Base-by-base conservation (phyloP, 2,797 vertebrate genomes). In the Premnoplex brunnescens region DNA sequence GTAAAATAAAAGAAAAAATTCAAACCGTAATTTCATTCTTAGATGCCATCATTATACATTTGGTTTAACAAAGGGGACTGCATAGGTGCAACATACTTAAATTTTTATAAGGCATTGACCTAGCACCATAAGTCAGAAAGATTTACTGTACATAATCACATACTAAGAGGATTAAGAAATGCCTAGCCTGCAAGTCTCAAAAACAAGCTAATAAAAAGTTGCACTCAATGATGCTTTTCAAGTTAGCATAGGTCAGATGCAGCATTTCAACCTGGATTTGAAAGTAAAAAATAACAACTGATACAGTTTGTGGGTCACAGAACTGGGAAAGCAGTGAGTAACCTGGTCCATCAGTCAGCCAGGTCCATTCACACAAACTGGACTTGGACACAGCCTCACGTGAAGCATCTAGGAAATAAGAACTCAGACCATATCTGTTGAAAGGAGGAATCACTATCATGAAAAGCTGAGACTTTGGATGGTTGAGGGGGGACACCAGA, bases 31-130 rank as follows among this genome's bases (percentile, higher is more conserved):
- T 66, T 92, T 92, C 56, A 72, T 69, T 94, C 54, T 84, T 81
- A 51, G 82, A 88, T 85, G 75, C 92, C 69, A 91, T 85, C 49
- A 75, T 36, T 51, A 90, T 30, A 95, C 84, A 91, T 96, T 94
- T 93, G 87, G 85, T 89, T 96, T 83, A 74, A 94, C 62, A 88
- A 69, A 91, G 58, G 77, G 91, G 85, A 94, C 96, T 97, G 96
- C 96, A 97, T 95, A 97, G 95, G 89, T 95, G 89, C 58, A 49
- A 96, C 55, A 91, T 91, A 95, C 32, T 91, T 78, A 62, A 72
- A 69, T 59, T 89, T 92, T 73, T 52, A 63, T 96, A 97, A 97
- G 95, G 96, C 95, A 94, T 95, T 94, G 91, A 96, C 92, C 91
- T 91, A 96, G 95, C 95, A 96, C 93, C 95, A 36, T 81, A 95